Evolutionary conservation across 2,888 invertebrate species (phyloP).

Genomic region (Drosophila limbata): DNA sequence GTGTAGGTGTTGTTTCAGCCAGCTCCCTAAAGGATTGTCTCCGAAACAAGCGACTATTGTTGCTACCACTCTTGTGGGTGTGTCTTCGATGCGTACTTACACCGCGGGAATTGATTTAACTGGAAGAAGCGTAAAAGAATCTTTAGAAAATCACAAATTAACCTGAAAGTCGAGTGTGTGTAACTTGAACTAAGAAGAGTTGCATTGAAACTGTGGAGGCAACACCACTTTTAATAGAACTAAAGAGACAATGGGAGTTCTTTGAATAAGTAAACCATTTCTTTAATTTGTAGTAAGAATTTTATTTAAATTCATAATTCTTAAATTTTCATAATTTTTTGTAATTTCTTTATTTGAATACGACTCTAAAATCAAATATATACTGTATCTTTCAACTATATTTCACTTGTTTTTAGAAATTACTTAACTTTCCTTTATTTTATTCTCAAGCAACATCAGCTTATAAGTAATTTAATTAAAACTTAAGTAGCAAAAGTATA

Average conservation of each 20-base stretch:
- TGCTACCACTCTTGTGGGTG: constrained; percentile 12
- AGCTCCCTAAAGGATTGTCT: constrained; percentile 73
- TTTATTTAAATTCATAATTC: too few species aligned
- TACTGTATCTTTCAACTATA: too few species aligned
- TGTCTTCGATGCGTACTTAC: constrained; percentile 42
- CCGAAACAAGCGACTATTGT: constrained; percentile 1
- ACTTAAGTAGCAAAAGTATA: not conserved
- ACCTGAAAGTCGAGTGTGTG: constrained; percentile 5
- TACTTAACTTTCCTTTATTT: too few species aligned
- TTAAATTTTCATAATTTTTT: not conserved
- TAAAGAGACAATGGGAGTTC: not conserved
- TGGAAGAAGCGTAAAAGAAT: constrained; percentile 23
- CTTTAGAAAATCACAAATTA: constrained; percentile 19
- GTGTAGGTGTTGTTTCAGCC: constrained; percentile 60
- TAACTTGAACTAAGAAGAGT: not conserved
- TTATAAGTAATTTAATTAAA: too few species aligned
- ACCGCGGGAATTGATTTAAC: constrained; percentile 58
- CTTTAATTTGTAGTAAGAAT: not conserved
- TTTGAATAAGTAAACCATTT: not conserved
- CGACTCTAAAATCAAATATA: not conserved
- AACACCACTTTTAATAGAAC: not conserved
- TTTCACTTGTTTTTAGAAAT: too few species aligned
- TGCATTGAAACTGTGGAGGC: not conserved
- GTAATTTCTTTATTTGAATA: not conserved
- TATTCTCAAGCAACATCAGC: too few species aligned